Conservation (phyloP, 2,113 vertebrate species). For the Quiscalus mexicanus region DNA sequence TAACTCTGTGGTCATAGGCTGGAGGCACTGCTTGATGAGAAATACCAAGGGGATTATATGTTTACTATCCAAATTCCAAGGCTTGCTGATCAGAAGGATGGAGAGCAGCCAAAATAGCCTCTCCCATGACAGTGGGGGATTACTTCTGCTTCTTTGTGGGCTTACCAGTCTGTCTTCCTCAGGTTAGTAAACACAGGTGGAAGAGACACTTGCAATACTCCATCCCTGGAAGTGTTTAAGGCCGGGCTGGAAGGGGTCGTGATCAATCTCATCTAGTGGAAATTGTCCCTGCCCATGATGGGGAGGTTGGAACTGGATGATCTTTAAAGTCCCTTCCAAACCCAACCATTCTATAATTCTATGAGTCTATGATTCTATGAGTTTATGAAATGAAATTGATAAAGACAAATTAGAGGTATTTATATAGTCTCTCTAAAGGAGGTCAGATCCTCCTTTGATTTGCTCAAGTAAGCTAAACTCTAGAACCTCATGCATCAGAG, state of each 20-base stretch:
- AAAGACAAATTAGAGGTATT: not conserved
- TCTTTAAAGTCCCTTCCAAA: not conserved
- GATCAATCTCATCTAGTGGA: not conserved
- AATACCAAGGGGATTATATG: not conserved
- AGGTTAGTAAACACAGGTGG: not conserved
- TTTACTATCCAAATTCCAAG: not conserved
- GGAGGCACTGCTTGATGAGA: not conserved
- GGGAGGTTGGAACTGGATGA: not conserved
- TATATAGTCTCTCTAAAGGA: not conserved
- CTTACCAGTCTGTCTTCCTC: not conserved
- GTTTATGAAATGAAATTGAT: not conserved
- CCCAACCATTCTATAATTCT: not conserved
- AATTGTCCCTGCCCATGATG: accelerated
- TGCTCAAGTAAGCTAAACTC: not conserved
- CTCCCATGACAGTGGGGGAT: not conserved
- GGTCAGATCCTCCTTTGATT: not conserved
- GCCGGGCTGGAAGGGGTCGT: not conserved
- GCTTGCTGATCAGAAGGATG: not conserved
- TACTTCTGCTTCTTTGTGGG: not conserved
- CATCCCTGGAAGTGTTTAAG: not conserved
- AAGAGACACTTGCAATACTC: not conserved
- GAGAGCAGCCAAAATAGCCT: not conserved
- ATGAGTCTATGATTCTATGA: not conserved
- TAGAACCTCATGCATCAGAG: not conserved
- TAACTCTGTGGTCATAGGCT: not conserved